These are phyloP conservation scores for Agonopterix arenella DNA, from an alignment of 2,888 invertebrate genomes.

Conservation along the genomic window DNA sequence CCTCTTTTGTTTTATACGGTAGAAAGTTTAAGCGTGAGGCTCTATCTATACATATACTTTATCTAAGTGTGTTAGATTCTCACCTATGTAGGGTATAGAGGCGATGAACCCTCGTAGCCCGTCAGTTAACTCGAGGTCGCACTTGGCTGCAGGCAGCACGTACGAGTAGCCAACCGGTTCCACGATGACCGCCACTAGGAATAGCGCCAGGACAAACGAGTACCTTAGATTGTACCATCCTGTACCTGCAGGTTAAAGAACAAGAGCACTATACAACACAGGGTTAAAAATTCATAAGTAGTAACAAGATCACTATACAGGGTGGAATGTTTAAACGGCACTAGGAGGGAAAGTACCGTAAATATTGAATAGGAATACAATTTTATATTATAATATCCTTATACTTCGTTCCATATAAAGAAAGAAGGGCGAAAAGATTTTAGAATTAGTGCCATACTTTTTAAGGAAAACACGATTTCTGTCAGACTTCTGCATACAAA, in stretches of 20 bases:
- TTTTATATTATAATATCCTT: too few species aligned
- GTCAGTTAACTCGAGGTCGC: slow-evolving; percentile 77
- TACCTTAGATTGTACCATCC: slow-evolving; percentile 60
- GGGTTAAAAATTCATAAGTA: background rate
- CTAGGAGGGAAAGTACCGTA: too few species aligned
- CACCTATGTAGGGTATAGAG: slow-evolving; percentile 80
- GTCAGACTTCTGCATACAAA: too few species aligned
- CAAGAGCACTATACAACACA: background rate
- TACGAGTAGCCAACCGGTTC: slow-evolving; percentile 81
- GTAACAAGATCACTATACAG: background rate
- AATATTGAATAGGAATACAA: too few species aligned
- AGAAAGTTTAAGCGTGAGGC: too few species aligned
- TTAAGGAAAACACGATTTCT: too few species aligned
- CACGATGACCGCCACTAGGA: slow-evolving; percentile 79
- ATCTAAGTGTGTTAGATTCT: slow-evolving; percentile 11
- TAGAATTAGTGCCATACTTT: too few species aligned
- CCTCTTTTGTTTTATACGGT: too few species aligned
- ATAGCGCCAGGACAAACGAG: slow-evolving; percentile 42
- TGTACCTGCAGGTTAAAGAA: slow-evolving; percentile 38
- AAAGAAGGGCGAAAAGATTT: too few species aligned
- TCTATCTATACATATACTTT: too few species aligned
- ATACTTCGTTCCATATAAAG: too few species aligned
- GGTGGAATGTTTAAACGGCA: too few species aligned
- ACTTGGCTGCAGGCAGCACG: slow-evolving; percentile 79
- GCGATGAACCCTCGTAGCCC: slow-evolving; percentile 76